Evolutionary conservation across 2,888 invertebrate species (phyloP).

Genomic region (Nomada ruficornis): DNA sequence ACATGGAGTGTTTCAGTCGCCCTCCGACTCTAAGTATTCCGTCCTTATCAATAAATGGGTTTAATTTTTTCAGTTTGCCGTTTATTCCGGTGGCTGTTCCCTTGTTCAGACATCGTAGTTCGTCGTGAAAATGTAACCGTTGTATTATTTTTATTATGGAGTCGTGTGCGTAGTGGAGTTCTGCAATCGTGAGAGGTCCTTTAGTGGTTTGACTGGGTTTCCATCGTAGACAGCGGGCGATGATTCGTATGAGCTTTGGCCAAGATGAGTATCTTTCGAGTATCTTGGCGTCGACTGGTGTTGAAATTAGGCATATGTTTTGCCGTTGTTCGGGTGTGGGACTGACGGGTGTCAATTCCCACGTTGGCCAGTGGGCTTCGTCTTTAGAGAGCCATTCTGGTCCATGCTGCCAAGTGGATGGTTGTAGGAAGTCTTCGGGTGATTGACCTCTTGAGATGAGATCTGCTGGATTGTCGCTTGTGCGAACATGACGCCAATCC

Average conservation of each 20-base stretch:
- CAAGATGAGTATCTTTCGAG: not conserved
- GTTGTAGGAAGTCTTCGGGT: not conserved
- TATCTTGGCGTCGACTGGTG: not conserved
- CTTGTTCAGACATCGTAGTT: too few relatives aligned
- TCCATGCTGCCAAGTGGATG: slow-evolving; percentile 3
- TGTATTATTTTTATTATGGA: slow-evolving; percentile 2
- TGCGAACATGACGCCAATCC: slow-evolving; percentile 23
- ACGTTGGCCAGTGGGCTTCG: not conserved
- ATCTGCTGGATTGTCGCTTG: slow-evolving; percentile 31
- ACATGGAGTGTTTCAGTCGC: too few relatives aligned
- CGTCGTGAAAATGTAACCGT: not conserved
- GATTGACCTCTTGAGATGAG: not conserved
- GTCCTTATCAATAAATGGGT: too few relatives aligned
- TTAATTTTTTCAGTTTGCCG: too few relatives aligned
- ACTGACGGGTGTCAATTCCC: not conserved
- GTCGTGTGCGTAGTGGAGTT: not conserved
- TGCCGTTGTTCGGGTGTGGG: not conserved
- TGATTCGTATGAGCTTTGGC: not conserved
- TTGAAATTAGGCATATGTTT: not conserved
- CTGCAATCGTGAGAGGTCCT: not conserved
- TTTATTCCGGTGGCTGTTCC: too few relatives aligned
- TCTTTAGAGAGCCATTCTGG: not conserved
- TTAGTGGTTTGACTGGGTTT: too few relatives aligned
- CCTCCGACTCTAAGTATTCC: too few relatives aligned
- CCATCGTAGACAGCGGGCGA: slow-evolving; percentile 10